Conservation (phyloP, 1,140 invertebrate genomes). For the Nasonia longicornis region DNA sequence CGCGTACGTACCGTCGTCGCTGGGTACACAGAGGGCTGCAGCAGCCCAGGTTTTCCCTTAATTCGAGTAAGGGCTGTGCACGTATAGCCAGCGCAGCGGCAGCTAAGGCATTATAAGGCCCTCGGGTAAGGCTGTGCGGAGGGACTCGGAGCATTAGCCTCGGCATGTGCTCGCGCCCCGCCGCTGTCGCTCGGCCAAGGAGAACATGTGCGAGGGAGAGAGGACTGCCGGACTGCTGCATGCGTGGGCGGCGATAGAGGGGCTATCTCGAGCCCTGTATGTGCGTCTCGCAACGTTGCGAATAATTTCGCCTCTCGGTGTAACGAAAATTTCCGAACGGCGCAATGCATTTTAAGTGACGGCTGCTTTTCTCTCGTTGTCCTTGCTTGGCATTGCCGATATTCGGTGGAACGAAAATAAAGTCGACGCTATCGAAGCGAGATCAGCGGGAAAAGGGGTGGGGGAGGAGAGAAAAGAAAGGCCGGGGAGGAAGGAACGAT, state of each 20-base stretch:
- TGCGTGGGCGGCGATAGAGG: neutral
- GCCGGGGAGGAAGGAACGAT: conserved; percentile 9
- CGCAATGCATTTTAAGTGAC: neutral
- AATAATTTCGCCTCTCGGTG: conserved; percentile 8
- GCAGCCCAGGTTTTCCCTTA: conserved; percentile 20
- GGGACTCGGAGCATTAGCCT: conserved; percentile 10
- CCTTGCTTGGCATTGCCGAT: neutral
- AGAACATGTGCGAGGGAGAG: conserved; percentile 19
- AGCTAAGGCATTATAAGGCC: conserved; percentile 31
- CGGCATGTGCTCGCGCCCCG: neutral
- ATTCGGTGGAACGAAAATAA: neutral
- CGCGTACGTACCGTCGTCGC: neutral
- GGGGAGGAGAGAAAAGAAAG: neutral
- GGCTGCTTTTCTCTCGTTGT: neutral
- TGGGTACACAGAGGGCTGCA: neutral
- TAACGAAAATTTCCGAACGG: conserved; percentile 14
- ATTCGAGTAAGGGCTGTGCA: conserved; percentile 20
- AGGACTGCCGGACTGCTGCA: neutral
- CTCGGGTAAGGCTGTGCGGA: conserved; percentile 1
- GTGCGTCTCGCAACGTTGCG: neutral
- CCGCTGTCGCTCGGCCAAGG: neutral
- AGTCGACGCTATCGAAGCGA: conserved; percentile 20
- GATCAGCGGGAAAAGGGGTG: neutral
- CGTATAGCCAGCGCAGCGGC: neutral
- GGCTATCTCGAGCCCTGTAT: neutral